Base-by-base conservation (phyloP, 2,888 invertebrate genomes). In the Megastigmus dorsalis region DNA sequence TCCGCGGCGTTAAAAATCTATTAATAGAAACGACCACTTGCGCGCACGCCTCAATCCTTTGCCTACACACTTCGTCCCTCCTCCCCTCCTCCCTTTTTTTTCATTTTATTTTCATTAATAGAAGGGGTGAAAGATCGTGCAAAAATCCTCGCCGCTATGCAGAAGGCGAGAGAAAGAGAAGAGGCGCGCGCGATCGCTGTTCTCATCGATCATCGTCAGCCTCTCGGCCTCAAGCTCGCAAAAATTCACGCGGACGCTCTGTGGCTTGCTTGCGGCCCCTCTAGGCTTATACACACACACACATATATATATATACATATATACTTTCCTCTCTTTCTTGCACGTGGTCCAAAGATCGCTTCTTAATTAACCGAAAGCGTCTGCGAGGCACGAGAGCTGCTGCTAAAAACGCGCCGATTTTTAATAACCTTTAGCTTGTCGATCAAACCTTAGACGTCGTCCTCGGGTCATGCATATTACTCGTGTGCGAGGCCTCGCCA, bases 141-240 rank as follows among this genome's bases (percentile, higher is more conserved):
- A 67, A 60, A 59, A 60, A 67, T 73, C 41, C 45, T 15, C 10
- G 23, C 38, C 3, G 65, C 18, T n/a, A 13, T 23, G 69, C 41
- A n/a, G n/a, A n/a, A n/a, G n/a, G n/a, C n/a, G n/a, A n/a, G n/a
- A n/a, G n/a, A n/a, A n/a, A n/a, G 68, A 69, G 72, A 73, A 73
- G 69, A 73, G n/a, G n/a, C 74, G 63, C 66, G 60, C 71, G 74
- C 70, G 75, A n/a, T n/a, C 74, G 65, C 79, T 75, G 71, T 71
- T 77, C 81, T 81, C 84, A 84, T 84, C 83, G 83, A 84, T 84
- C 84, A 84, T 84, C 83, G 83, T 84, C 84, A 84, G 80, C n/a
- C n/a, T 75, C 71, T 78, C 28, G 55, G 43, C 41, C n/a, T 57
- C 38, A 55, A n/a, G 3, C 57, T 48, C 45, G 48, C 41, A 71